Base-by-base conservation (phyloP, 2,113 vertebrate genomes). In the Cyphotilapia sp. region DNA sequence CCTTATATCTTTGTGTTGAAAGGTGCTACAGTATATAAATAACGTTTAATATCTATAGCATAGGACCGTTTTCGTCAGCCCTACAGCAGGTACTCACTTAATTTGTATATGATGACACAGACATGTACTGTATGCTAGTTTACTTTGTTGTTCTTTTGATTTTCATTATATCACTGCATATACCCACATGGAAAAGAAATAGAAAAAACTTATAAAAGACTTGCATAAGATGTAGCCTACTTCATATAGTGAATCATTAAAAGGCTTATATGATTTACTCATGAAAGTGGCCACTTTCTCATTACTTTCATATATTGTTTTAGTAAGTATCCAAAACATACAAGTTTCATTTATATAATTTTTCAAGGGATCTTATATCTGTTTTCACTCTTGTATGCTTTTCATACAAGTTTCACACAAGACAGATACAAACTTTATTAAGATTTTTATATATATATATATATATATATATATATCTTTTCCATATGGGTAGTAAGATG, bases 51-150 rank as follows among this genome's bases (percentile, higher is more conserved):
- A 66, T 38, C 31, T 38, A 33, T 66, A 66, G 61, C 31, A 8
- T 2, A n/a, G 6, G 19, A 5, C 4, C 0, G 7, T 69, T 69
- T 69, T 22, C 0, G 0, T 12, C 11, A 69, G 63, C 19, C 63
- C 33, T 69, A 22, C 63, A 40, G 33, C 33, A 69, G 33, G 4
- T 69, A 8, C 19, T 40, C 63, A 12, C 33, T 1, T 38, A 38
- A 40, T 40, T 0, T 22, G 33, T 38, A 38, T 66, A 38, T 66
- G 61, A 66, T 12, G 33, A 38, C 33, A 38, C 19, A 69, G 63
- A 22, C 7, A 40, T 69, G 33, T 13, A 69, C 33, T 40, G 19
- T 22, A 40, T 69, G 63, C 33, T 69, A 69, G 3, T 69, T 69
- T 69, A 69, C 11, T 22, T 22, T 69, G 33, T 69, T 69, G 2